Conservation (phyloP, 2,888 invertebrate genomes). For the Megastigmus dorsalis region DNA sequence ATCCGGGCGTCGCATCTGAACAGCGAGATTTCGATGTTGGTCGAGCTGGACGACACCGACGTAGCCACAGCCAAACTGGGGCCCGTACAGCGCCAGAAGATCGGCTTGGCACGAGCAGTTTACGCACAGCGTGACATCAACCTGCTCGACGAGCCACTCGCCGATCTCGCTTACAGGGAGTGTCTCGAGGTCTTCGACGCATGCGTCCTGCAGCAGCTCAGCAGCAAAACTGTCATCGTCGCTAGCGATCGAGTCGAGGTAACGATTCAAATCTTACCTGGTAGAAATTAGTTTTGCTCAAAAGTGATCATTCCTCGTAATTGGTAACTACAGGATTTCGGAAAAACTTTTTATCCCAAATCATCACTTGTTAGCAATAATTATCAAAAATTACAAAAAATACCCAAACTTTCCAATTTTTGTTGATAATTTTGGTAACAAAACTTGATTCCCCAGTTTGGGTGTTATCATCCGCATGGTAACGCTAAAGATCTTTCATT, state of each 20-base stretch:
- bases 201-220: slow-evolving; percentile 56
- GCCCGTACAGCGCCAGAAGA: slow-evolving; percentile 76
- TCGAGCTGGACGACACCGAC: slow-evolving; percentile 77
- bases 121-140: slow-evolving; percentile 70
- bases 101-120: slow-evolving; percentile 76
- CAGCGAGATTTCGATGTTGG: slow-evolving; percentile 76
- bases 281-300: too few relatives aligned
- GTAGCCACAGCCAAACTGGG: slow-evolving; percentile 75
- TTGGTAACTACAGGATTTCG: too few relatives aligned
- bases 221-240: slow-evolving; percentile 59
- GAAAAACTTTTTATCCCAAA: too few relatives aligned
- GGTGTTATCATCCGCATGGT: too few relatives aligned
- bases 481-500: too few relatives aligned
- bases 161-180: slow-evolving; percentile 55
- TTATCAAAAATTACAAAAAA: too few relatives aligned
- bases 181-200: slow-evolving; percentile 60
- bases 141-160: slow-evolving; percentile 62
- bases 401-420: too few relatives aligned
- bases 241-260: slow-evolving; percentile 61
- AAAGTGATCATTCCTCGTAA: too few relatives aligned
- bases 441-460: too few relatives aligned
- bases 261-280: too few relatives aligned
- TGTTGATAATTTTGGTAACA: too few relatives aligned
- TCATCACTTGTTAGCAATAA: too few relatives aligned
- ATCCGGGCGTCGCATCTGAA: slow-evolving; percentile 75